phyloP scores from a whole-genome alignment of 2,888 invertebrate genomes.

The Lycocerus yunnanus region DNA sequence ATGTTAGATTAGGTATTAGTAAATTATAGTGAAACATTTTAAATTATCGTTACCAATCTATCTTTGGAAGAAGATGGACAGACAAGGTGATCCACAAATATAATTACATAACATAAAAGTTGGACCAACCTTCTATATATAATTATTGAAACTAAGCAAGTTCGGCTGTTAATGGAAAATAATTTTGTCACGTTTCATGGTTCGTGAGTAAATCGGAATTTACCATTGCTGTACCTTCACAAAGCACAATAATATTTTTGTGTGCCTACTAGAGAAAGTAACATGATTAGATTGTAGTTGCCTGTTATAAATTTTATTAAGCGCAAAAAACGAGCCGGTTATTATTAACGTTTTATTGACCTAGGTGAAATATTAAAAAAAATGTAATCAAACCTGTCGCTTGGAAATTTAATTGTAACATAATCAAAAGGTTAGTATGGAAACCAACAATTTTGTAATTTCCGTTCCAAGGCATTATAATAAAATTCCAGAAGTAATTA shows the following conservation, averaged over 20 bases:
- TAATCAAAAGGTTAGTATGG: background rate
- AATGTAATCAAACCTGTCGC: background rate
- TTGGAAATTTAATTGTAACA: background rate
- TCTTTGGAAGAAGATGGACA: constrained; percentile 8
- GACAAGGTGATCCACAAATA: constrained; percentile 19
- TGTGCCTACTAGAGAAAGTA: background rate
- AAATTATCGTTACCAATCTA: background rate
- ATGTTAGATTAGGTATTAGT: background rate
- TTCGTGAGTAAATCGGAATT: constrained; percentile 1
- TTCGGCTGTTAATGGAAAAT: background rate
- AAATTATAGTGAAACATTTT: constrained; percentile 4
- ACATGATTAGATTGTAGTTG: background rate
- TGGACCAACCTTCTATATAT: background rate
- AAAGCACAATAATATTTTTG: background rate
- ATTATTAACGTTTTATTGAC: background rate
- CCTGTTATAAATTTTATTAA: background rate
- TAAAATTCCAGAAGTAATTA: background rate
- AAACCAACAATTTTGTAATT: background rate
- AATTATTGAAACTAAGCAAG: background rate
- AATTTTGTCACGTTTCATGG: constrained; percentile 2
- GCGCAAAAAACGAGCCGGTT: background rate
- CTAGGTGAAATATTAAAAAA: background rate
- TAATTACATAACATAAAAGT: constrained; percentile 11
- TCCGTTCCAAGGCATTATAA: background rate
- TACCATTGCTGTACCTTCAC: background rate